Evolutionary conservation across 2,113 vertebrate genomes (phyloP).

Genomic region (Theristicus caerulescens): DNA sequence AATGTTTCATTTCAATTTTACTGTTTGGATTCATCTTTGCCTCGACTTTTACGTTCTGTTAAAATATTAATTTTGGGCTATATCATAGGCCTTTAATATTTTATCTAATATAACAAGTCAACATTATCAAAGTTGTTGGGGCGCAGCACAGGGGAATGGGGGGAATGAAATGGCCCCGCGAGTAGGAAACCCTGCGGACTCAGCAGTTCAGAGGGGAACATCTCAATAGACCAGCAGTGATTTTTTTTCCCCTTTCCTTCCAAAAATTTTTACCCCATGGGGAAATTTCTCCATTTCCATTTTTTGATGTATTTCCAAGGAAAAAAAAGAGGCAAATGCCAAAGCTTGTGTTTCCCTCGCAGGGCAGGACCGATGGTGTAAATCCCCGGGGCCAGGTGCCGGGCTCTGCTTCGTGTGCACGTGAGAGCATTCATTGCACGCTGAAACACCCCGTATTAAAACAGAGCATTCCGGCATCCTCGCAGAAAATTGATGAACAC

Average conservation of each 20-base stretch:
- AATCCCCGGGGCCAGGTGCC: fast-evolving
- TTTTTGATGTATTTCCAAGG: neutral
- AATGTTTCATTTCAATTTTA: slow-evolving; percentile 11
- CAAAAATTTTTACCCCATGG: neutral
- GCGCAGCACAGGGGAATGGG: neutral
- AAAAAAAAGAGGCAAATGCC: neutral
- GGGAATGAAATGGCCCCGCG: neutral
- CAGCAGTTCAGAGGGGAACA: neutral
- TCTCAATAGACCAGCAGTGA: neutral
- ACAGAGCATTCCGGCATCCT: neutral
- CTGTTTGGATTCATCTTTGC: neutral
- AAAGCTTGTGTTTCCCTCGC: neutral
- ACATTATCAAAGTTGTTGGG: neutral
- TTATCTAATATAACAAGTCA: neutral
- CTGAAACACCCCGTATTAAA: neutral
- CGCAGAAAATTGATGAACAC: neutral
- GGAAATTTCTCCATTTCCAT: neutral
- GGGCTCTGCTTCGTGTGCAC: fast-evolving
- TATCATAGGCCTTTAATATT: neutral
- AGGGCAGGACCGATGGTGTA: fast-evolving
- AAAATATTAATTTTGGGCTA: slow-evolving; percentile 31
- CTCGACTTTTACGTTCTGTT: neutral
- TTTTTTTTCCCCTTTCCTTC: neutral
- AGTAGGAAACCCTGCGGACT: neutral
- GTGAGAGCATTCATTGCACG: neutral